These are phyloP conservation scores for Oscheius sp. DNA, from an alignment of 2,888 invertebrate genomes.

Conservation along the genomic window DNA sequence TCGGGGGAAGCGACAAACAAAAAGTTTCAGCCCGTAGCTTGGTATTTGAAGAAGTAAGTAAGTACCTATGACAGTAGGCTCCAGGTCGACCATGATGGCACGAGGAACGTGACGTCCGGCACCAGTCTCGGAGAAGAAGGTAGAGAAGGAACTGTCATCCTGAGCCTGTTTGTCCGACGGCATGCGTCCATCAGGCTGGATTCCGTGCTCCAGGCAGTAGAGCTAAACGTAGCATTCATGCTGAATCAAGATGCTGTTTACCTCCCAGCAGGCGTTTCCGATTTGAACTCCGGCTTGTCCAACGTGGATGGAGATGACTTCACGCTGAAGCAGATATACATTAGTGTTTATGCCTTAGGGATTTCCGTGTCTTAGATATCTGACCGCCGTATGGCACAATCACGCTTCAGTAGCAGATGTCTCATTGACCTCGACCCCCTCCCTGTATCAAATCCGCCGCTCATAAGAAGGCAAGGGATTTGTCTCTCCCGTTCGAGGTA, in stretches of 20 bases:
- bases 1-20: background rate
- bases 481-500: slow-evolving; percentile 19
- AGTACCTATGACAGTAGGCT: slow-evolving; percentile 68
- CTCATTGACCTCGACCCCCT: slow-evolving; percentile 30
- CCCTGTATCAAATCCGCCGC: slow-evolving; percentile 16
- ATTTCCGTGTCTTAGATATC: background rate
- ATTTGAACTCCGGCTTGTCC: slow-evolving; percentile 71
- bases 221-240: slow-evolving; percentile 58
- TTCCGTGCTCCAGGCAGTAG: slow-evolving; percentile 78
- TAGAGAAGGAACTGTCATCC: slow-evolving; percentile 72
- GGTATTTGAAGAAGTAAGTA: background rate
- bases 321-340: slow-evolving; percentile 47
- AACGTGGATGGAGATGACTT: slow-evolving; percentile 70
- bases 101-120: slow-evolving; percentile 79
- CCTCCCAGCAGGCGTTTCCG: slow-evolving; percentile 78
- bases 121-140: slow-evolving; percentile 80
- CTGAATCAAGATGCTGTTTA: no score
- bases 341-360: background rate
- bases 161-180: slow-evolving; percentile 37
- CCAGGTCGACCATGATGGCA: slow-evolving; percentile 67
- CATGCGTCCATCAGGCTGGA: slow-evolving; percentile 74
- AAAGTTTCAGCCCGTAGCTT: background rate
- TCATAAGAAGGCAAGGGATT: slow-evolving; percentile 6
- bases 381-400: slow-evolving; percentile 22
- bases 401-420: slow-evolving; percentile 33